Evolutionary conservation across 2,113 vertebrate species (phyloP), one percentile per base, ranked within the genome.

Genomic region (Dasyprocta punctata): DNA sequence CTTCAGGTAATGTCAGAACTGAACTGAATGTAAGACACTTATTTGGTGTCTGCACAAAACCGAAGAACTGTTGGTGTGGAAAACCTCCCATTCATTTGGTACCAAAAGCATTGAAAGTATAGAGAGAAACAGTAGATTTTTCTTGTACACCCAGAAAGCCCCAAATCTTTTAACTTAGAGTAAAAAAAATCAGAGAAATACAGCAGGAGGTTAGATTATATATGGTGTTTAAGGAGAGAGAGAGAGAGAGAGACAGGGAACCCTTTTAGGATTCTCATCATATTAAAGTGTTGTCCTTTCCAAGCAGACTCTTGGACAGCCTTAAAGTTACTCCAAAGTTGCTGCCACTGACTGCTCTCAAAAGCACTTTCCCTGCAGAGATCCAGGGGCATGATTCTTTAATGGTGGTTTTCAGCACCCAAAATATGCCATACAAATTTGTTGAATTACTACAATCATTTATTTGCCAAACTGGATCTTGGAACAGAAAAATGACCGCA

Each of bases 401-500:
- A 52, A 36, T 0, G 1, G 60, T 71, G 41, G 7, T 49, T 92
- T 61, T n/a, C 24, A 84, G 60, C 61, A 33, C 28, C 54, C n/a
- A 56, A 61, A 85, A 14, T 26, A 10, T 33, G 24, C 24, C 7
- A 38, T 38, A 80, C 52, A 93, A 77, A 49, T 67, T 60, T 85
- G 16, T 52, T 80, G 71, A 81, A 54, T 93, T 85, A 38, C 86
- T 86, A 54, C 63, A 61, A 80, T 6, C n/a, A 81, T n/a, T 73
- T 80, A 73, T 81, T 86, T 75, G 86, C 86, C 81, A 81, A 54
- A 81, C 54, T 61, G n/a, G 83, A 54, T 96, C 36, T 54, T 73
- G 20, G 73, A 86, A 44, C 38, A 80, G 38, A 61, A 63, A 77
- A n/a, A 73, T 19, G 13, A 80, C 54, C 9, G 13, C 58, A 58